Evolutionary conservation across 2,888 invertebrate species (phyloP), one percentile per base, ranked within the genome.

Genomic region (Sarcophaga variegata): DNA sequence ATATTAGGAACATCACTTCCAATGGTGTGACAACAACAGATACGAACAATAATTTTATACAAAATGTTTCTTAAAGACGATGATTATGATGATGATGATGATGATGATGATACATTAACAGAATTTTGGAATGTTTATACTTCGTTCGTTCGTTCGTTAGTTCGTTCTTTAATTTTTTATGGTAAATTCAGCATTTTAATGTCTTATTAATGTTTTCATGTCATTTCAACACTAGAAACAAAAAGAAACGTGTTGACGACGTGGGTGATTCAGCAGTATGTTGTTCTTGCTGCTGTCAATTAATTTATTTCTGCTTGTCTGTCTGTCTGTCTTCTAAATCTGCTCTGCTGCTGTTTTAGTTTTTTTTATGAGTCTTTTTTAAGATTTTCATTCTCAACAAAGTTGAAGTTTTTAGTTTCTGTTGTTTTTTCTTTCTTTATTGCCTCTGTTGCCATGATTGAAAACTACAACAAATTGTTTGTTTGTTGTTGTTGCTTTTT

Each of bases 171-270:
- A 11, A 49, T 49, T 14, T 14, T 17, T 54, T 54, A 14, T 54
- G 17, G 54, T 54, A 54, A 14, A 12, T 54, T 75, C 75, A 80
- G 70, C 79, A 75, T 80, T 75, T 17, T 80, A 66, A 80, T 75
- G 69, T 75, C 79, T 84, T 75, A 64, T 84, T 80, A 83, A 84
- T 80, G 79, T 75, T 17, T 64, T 75, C 75, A 84, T 84, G 83
- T 75, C 79, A 80, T 75, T 80, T 80, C 64, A 75, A 60, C 79
- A 75, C 83, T 80, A 59, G 59, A 37, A 37, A 37, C 54, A 14
- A 1, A 54, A 70, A 64, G 63, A 74, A 75, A 79, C 79, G 74
- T 79, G 54, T 54, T 54, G 83, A 63, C 79, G 63, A 69, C 60
- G 79, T 84, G 83, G 75, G 79, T 84, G 79, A 79, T 80, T 79